phyloP scores from a whole-genome alignment of 2,797 vertebrate species.

The Platalea minor region DNA sequence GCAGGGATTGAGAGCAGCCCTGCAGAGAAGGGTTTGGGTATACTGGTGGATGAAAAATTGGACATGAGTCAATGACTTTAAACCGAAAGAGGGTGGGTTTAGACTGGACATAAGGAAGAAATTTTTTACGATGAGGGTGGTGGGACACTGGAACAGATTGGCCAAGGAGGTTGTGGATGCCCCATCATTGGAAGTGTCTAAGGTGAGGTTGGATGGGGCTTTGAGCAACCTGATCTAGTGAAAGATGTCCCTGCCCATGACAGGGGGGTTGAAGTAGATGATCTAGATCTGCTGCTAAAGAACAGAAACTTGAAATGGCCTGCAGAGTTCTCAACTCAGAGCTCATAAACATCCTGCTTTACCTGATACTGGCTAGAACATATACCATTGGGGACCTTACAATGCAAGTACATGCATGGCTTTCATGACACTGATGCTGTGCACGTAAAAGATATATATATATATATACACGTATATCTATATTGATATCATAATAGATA shows the following conservation, averaged over 20 bases:
- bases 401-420: neutral
- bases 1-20: neutral
- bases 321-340: neutral
- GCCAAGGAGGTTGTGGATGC: neutral
- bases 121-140: neutral
- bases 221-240: neutral
- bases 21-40: neutral
- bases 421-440: neutral
- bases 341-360: neutral
- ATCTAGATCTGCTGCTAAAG: neutral
- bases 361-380: neutral
- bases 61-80: neutral
- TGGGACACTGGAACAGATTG: neutral
- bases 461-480: too few species aligned
- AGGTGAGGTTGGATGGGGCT: neutral
- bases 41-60: neutral
- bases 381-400: neutral
- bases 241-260: accelerated
- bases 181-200: neutral
- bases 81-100: neutral
- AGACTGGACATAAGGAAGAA: neutral
- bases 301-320: neutral
- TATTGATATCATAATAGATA: accelerated
- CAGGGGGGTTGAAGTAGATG: accelerated
- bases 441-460: neutral